Conservation (phyloP, 2,113 vertebrate genomes). For the Phoenicopterus ruber region DNA sequence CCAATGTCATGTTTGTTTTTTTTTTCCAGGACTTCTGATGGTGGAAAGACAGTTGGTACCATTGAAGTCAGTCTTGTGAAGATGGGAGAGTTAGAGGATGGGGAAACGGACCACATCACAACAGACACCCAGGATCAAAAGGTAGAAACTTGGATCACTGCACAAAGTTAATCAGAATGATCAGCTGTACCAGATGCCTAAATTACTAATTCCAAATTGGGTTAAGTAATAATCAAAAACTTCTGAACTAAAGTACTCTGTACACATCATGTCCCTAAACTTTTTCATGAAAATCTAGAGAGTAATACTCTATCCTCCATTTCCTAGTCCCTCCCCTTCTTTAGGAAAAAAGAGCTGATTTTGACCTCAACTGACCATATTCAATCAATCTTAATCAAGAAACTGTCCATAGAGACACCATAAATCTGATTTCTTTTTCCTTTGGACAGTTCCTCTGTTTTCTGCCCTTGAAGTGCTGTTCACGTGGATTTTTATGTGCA, state of each 20-base stretch:
- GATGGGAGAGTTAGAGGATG: slow-evolving; percentile 94
- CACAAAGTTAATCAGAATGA: slow-evolving; percentile 43
- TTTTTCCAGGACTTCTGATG: slow-evolving; percentile 87
- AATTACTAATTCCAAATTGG: slow-evolving; percentile 5
- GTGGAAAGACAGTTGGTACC: slow-evolving; percentile 86
- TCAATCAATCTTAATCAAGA: not conserved
- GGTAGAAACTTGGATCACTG: slow-evolving; percentile 62
- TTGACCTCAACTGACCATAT: not conserved
- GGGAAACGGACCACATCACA: slow-evolving; percentile 82
- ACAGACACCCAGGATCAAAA: slow-evolving; percentile 83
- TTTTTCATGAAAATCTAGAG: not conserved
- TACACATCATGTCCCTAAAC: not conserved
- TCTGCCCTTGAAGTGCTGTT: not conserved
- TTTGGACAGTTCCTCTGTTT: not conserved
- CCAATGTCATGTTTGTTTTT: not conserved
- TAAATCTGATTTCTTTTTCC: not conserved
- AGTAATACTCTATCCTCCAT: not conserved
- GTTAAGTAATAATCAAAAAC: slow-evolving; percentile 59
- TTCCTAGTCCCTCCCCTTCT: not conserved
- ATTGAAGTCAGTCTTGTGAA: slow-evolving; percentile 90
- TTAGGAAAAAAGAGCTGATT: not conserved
- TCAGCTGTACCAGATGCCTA: slow-evolving; percentile 26
- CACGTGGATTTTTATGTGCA: not conserved
- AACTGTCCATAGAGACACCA: not conserved
- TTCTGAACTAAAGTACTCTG: not conserved